A percentile compares a stretch with the other conserved stretches of the same genome.
Conservation (phyloP, 2,888 invertebrate genomes). For the Cosmorhoe ocellata region DNA sequence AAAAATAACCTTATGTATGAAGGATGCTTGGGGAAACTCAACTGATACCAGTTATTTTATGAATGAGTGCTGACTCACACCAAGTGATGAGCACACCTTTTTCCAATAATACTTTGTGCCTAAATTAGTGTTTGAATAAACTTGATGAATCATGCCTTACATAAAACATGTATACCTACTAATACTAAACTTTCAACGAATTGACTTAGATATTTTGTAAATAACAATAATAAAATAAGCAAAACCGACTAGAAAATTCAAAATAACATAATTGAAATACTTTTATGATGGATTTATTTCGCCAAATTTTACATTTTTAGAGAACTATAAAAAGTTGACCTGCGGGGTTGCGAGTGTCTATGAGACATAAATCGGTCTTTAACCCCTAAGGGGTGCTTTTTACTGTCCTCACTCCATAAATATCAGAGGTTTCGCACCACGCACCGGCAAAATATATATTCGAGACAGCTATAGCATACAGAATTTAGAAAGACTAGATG, state of each 20-base stretch:
- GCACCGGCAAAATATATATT: conserved; percentile 1
- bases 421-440: conserved; percentile 9
- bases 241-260: no score
- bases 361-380: conserved; percentile 20
- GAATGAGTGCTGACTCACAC: no score
- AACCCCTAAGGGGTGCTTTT: conserved; percentile 17
- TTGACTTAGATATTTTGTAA: neutral
- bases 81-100: conserved; percentile 17
- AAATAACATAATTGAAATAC: no score
- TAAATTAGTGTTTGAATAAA: conserved; percentile 19
- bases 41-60: neutral
- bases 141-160: conserved; percentile 12
- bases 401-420: conserved; percentile 15
- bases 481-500: conserved; percentile 5
- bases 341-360: conserved; percentile 19
- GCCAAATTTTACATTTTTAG: conserved; percentile 5
- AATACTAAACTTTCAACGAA: conserved; percentile 1
- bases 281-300: neutral
- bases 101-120: conserved; percentile 4
- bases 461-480: neutral
- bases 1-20: no score
- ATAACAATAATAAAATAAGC: neutral
- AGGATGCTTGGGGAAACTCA: neutral
- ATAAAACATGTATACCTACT: neutral
- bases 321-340: conserved; percentile 14